These are phyloP conservation scores for Calameuta pallipes DNA, from an alignment of 2,888 invertebrate genomes.

Conservation along the genomic window DNA sequence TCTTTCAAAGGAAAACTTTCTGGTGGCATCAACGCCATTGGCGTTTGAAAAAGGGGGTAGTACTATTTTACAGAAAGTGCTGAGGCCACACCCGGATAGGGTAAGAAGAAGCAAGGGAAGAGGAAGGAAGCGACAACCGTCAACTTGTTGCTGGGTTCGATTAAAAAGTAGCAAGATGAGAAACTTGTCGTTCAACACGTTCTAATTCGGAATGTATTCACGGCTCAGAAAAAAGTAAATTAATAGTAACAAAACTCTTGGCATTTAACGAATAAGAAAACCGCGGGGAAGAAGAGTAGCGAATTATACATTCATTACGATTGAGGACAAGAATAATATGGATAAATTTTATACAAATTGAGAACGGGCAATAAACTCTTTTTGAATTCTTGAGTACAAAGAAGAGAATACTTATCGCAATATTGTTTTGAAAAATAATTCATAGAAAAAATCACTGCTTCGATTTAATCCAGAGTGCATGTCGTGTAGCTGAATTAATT, in stretches of 20 bases:
- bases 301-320: not conserved
- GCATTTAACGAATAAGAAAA: not conserved
- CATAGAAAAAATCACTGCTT: not conserved
- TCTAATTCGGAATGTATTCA: not conserved
- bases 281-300: not conserved
- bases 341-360: not conserved
- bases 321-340: not conserved
- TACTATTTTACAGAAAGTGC: not conserved
- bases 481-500: not conserved
- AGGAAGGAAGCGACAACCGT: not conserved
- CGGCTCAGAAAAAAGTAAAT: not conserved
- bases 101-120: not conserved
- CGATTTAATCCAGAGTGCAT: not conserved
- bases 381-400: not conserved
- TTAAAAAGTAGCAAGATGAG: not conserved
- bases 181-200: not conserved
- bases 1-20: not conserved
- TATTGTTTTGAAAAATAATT: not conserved
- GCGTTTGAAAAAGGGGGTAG: not conserved
- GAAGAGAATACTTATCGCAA: not conserved
- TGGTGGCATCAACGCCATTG: not conserved
- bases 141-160: not conserved
- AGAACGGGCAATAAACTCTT: not conserved
- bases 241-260: not conserved
- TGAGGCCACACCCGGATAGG: not conserved